These are phyloP conservation scores for Zelleria hepariella DNA, from an alignment of 2,888 invertebrate species.

Conservation along the genomic window DNA sequence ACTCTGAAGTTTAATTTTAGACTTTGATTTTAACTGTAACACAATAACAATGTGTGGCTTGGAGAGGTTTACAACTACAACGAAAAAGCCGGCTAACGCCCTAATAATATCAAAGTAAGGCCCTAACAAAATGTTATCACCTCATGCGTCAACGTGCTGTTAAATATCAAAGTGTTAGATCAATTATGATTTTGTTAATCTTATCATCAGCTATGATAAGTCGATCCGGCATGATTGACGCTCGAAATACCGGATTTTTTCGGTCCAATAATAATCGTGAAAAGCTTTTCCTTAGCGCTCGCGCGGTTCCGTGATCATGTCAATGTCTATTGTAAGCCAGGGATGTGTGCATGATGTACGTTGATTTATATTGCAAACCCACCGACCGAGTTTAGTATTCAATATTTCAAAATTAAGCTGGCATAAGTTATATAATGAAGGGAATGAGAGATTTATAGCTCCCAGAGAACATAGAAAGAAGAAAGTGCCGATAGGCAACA, in stretches of 20 bases:
- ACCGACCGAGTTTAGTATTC: constrained; percentile 36
- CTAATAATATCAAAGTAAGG: not conserved
- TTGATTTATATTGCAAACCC: constrained; percentile 43
- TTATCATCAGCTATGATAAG: not conserved
- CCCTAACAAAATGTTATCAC: not conserved
- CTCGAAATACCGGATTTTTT: not conserved
- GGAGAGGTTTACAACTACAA: too few relatives aligned
- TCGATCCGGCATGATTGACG: not conserved
- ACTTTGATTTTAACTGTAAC: too few relatives aligned
- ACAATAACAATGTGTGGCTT: too few relatives aligned
- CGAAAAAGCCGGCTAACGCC: too few relatives aligned
- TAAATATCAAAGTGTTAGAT: too few relatives aligned
- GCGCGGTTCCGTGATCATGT: constrained; percentile 23
- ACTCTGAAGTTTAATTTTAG: too few relatives aligned
- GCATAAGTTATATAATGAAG: too few relatives aligned
- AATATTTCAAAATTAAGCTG: constrained; percentile 7
- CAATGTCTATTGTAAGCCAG: constrained; percentile 46
- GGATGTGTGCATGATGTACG: constrained; percentile 32
- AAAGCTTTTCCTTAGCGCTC: constrained; percentile 14
- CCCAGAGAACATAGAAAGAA: too few relatives aligned
- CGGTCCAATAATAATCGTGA: not conserved
- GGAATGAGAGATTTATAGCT: too few relatives aligned
- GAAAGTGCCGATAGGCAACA: too few relatives aligned
- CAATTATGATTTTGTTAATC: not conserved
- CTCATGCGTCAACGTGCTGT: not conserved